phyloP scores from a whole-genome alignment of 2,797 vertebrate genomes.

The Eulemur coronatus region DNA sequence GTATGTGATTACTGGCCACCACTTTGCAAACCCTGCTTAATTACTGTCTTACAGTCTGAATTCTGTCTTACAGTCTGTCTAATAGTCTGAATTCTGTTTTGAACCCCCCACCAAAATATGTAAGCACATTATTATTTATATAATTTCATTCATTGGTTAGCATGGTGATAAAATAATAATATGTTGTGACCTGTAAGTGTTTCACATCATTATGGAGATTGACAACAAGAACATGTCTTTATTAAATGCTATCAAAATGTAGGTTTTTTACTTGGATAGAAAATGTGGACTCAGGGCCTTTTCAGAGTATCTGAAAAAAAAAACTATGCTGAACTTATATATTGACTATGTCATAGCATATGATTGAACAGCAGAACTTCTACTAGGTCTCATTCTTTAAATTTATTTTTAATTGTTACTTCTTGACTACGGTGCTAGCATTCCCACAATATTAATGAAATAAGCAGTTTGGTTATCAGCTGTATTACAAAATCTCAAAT shows the following conservation, averaged over 20 bases:
- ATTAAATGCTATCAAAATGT: neutral
- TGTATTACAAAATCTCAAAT: neutral
- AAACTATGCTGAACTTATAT: neutral
- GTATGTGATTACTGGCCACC: neutral
- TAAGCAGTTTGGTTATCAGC: neutral
- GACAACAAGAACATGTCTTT: neutral
- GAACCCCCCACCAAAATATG: neutral
- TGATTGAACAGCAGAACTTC: neutral
- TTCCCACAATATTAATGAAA: constrained; percentile 26
- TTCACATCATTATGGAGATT: neutral
- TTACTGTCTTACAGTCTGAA: neutral
- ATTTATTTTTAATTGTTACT: constrained; percentile 26
- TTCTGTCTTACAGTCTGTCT: neutral
- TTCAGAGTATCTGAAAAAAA: neutral
- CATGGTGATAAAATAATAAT: neutral
- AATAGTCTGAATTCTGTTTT: neutral
- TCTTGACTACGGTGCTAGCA: neutral
- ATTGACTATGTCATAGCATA: neutral
- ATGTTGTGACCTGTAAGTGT: neutral
- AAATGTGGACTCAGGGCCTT: neutral
- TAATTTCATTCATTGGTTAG: neutral
- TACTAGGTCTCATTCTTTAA: neutral
- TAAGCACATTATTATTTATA: neutral
- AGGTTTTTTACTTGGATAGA: neutral
- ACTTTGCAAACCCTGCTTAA: neutral